phyloP scores from a whole-genome alignment of 1,140 invertebrate species.

The Aphaenogaster rudis region DNA sequence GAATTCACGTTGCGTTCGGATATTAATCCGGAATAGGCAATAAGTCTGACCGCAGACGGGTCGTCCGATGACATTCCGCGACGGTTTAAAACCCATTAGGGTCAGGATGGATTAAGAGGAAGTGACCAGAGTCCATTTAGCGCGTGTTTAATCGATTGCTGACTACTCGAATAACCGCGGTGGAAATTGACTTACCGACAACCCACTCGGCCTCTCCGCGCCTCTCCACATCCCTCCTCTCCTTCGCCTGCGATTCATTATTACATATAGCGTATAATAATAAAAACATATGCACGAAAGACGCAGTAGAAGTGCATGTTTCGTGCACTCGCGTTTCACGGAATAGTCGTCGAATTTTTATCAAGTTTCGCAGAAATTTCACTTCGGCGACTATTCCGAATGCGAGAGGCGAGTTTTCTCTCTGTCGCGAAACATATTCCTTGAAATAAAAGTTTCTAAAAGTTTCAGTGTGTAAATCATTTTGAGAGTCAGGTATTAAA shows the following conservation, averaged over 20 bases:
- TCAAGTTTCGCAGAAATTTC: conserved; percentile 9
- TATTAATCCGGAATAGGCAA: conserved; percentile 41
- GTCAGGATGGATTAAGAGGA: conserved; percentile 63
- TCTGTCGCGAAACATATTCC: not conserved
- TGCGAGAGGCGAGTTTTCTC: not conserved
- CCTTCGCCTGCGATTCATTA: not conserved
- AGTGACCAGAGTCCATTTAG: conserved; percentile 65
- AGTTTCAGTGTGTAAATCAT: conserved; percentile 26
- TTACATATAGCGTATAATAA: conserved; percentile 10
- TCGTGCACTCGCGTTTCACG: not conserved
- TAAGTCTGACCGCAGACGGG: conserved; percentile 32
- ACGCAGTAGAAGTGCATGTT: not conserved
- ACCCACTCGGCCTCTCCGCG: conserved; percentile 15
- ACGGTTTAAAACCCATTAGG: conserved; percentile 70
- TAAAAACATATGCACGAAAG: not conserved
- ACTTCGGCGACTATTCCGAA: not conserved
- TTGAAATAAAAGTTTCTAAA: conserved; percentile 20
- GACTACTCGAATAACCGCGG: conserved; percentile 48
- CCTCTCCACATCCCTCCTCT: not conserved
- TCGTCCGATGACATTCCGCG: conserved; percentile 53
- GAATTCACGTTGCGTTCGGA: conserved; percentile 6
- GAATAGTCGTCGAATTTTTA: conserved; percentile 1
- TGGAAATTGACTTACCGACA: conserved; percentile 62
- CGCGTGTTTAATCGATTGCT: conserved; percentile 68
- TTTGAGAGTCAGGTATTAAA: not conserved